phyloP scores from a whole-genome alignment of 2,888 invertebrate species.

The Crioceris asparagi region DNA sequence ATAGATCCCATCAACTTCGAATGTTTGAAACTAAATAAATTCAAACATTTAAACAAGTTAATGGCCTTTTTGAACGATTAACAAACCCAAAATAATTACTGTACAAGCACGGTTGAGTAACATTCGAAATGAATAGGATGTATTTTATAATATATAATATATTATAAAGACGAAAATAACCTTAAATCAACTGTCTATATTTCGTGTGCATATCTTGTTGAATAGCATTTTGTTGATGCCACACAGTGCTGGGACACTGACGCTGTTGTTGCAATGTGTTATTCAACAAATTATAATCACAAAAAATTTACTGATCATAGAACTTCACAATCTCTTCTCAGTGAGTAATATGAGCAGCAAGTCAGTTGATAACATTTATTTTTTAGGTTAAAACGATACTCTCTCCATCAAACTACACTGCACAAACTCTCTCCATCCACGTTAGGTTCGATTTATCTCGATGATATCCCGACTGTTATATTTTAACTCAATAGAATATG shows the following conservation, averaged over 20 bases:
- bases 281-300: constrained; percentile 13
- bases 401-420: constrained; percentile 40
- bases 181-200: constrained; percentile 19
- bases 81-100: too few species aligned
- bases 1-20: too few species aligned
- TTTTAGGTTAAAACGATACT: constrained; percentile 30
- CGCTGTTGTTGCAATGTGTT: constrained; percentile 9
- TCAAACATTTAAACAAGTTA: too few species aligned
- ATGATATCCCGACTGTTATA: constrained; percentile 25
- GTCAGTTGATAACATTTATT: constrained; percentile 30
- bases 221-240: constrained; percentile 12
- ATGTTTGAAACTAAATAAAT: too few species aligned
- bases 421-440: constrained; percentile 35
- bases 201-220: constrained; percentile 12
- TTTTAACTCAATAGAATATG: too few species aligned
- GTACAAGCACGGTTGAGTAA: too few species aligned
- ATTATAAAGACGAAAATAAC: too few species aligned
- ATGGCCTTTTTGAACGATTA: too few species aligned
- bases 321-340: constrained; percentile 11
- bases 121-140: background rate
- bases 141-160: too few species aligned
- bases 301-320: constrained; percentile 22
- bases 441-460: constrained; percentile 33
- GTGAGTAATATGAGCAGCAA: constrained; percentile 31
- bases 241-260: constrained; percentile 28